Percentiles rank a stretch among this genome's conserved stretches.
Evolutionary conservation across 2,113 vertebrate genomes (phyloP).

Genomic region (Mohoua ochrocephala): DNA sequence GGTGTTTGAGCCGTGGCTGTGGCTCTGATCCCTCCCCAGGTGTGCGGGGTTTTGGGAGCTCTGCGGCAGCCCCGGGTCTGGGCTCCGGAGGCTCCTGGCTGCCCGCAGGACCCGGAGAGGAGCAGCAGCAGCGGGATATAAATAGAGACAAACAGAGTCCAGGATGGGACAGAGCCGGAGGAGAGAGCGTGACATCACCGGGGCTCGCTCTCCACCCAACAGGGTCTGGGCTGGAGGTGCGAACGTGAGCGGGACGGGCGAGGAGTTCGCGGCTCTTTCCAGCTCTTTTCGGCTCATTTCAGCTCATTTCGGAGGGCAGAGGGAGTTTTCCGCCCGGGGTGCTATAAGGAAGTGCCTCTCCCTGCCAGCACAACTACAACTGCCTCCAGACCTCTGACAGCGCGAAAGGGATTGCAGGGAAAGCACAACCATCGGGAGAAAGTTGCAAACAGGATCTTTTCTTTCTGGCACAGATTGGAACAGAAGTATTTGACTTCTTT

Average conservation of each 20-base stretch:
- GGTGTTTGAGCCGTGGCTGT: rapidly evolving
- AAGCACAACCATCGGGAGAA: background rate
- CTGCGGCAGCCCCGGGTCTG: background rate
- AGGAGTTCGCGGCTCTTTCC: background rate
- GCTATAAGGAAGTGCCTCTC: background rate
- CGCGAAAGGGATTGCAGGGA: background rate
- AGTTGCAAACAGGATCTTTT: background rate
- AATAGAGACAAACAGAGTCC: slow-evolving; percentile 40
- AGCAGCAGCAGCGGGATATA: slow-evolving; percentile 48
- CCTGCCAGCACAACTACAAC: background rate
- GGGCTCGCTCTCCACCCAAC: slow-evolving; percentile 75
- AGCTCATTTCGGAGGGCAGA: background rate
- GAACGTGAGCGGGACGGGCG: background rate
- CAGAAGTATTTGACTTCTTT: background rate
- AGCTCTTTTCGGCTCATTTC: rapidly evolving
- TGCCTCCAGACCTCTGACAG: background rate
- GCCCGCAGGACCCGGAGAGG: slow-evolving; percentile 70
- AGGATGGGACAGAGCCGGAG: slow-evolving; percentile 61
- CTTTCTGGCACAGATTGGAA: background rate
- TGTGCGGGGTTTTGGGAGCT: background rate
- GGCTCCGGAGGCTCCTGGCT: background rate
- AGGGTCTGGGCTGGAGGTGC: slow-evolving; percentile 43
- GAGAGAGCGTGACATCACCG: slow-evolving; percentile 77
- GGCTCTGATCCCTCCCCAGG: background rate
- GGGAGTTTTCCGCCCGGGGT: background rate